A percentile compares a stretch with the other conserved stretches of the same genome.
These are phyloP conservation scores for Aplochiton taeniatus DNA, from an alignment of 2,797 vertebrate genomes.

Conservation along the genomic window DNA sequence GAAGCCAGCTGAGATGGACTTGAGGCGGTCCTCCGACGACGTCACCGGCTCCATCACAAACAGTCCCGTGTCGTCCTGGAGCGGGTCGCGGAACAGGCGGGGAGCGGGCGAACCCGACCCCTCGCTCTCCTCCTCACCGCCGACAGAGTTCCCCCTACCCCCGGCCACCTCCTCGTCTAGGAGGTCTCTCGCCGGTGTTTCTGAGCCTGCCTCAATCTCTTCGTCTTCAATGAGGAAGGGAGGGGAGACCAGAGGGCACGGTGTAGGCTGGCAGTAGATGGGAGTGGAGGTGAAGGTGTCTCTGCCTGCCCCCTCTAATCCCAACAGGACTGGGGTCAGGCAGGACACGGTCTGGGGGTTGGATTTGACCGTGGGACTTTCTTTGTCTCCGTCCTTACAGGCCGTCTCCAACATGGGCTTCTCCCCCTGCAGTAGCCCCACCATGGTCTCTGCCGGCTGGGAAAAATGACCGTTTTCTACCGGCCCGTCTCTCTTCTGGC, in stretches of 20 bases:
- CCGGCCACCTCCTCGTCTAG: slow-evolving; percentile 53
- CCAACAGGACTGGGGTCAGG: not conserved
- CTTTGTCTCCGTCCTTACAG: slow-evolving; percentile 37
- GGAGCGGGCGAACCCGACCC: slow-evolving; percentile 62
- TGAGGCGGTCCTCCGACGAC: slow-evolving; percentile 89
- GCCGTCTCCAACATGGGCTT: slow-evolving; percentile 54
- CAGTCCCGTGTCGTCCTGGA: slow-evolving; percentile 95
- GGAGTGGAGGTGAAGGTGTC: slow-evolving; percentile 59
- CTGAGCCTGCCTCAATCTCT: too few relatives aligned
- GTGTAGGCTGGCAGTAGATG: slow-evolving; percentile 54
- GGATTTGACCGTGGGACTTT: slow-evolving; percentile 35
- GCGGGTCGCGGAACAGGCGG: slow-evolving; percentile 88
- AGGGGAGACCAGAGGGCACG: slow-evolving; percentile 62
- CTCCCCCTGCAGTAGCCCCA: slow-evolving; percentile 67
- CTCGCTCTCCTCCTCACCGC: slow-evolving; percentile 60
- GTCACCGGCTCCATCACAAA: slow-evolving; percentile 89
- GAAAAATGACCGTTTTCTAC: slow-evolving; percentile 58
- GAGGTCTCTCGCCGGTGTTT: too few relatives aligned
- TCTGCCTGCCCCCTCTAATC: slow-evolving; percentile 19
- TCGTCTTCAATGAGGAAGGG: slow-evolving; percentile 72
- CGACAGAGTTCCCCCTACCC: slow-evolving; percentile 47
- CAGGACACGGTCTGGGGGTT: slow-evolving; percentile 25
- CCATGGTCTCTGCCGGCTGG: slow-evolving; percentile 57
- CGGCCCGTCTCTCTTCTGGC: slow-evolving; percentile 25
- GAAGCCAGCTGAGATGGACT: slow-evolving; percentile 86